These are phyloP conservation scores for Capreolus pygargus DNA, from an alignment of 2,113 vertebrate genomes.

Conservation along the genomic window DNA sequence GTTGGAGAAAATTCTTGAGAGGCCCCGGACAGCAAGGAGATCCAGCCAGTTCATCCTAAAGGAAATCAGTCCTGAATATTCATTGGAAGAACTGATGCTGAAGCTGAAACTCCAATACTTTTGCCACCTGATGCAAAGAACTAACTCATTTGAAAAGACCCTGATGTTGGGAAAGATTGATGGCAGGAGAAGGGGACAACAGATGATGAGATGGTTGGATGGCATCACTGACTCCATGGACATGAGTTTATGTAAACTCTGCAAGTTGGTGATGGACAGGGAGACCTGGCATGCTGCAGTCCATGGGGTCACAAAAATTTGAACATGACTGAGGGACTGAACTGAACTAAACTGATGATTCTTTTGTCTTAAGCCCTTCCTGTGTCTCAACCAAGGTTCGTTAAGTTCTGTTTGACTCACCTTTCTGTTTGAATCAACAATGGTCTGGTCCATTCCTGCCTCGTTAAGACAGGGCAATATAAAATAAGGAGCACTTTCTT, in stretches of 20 bases:
- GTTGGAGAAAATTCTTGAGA: neutral
- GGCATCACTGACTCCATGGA: neutral
- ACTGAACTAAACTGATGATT: neutral
- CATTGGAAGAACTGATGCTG: neutral
- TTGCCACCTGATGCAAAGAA: neutral
- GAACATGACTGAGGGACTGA: neutral
- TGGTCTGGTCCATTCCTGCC: neutral
- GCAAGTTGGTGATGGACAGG: neutral
- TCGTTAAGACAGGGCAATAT: neutral
- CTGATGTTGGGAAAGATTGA: neutral
- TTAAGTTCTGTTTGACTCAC: neutral
- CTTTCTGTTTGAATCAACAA: neutral
- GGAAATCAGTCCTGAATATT: neutral
- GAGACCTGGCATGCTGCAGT: neutral
- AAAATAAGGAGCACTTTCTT: neutral
- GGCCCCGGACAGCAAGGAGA: neutral
- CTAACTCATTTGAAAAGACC: neutral
- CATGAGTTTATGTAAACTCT: neutral
- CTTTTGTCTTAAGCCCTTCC: neutral
- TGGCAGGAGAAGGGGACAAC: neutral
- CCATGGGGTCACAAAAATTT: neutral
- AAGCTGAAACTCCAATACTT: neutral
- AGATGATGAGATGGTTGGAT: neutral
- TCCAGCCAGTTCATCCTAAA: neutral
- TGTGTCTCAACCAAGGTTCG: neutral